phyloP scores from a whole-genome alignment of 2,113 vertebrate genomes.

The Saguinus imperator region DNA sequence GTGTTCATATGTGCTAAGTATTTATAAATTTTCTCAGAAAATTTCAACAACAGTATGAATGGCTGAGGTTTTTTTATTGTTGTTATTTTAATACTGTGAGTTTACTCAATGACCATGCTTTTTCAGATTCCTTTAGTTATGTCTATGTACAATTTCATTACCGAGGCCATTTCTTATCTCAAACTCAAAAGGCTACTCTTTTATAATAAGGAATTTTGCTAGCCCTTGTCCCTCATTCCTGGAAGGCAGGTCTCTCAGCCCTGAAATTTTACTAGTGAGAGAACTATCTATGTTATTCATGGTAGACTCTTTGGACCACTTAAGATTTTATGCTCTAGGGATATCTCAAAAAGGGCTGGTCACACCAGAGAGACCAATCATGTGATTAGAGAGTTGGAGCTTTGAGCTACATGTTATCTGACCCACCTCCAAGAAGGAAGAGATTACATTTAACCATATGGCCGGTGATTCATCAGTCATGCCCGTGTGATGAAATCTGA shows the following conservation, averaged over 20 bases:
- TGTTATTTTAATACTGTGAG: background rate
- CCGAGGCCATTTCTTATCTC: background rate
- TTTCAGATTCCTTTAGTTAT: background rate
- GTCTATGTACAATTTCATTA: background rate
- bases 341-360: background rate
- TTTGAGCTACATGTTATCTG: background rate
- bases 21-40: background rate
- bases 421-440: too few relatives aligned
- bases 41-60: background rate
- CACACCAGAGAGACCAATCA: background rate
- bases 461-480: background rate
- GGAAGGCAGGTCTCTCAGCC: background rate
- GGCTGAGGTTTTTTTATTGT: background rate
- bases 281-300: background rate
- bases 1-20: background rate
- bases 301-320: background rate
- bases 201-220: slow-evolving; percentile 1
- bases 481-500: background rate
- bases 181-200: background rate
- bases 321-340: background rate
- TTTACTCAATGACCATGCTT: background rate
- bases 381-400: background rate
- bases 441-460: background rate
- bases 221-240: background rate
- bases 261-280: background rate